Base-by-base conservation (phyloP, 2,888 invertebrate species). In the Smittia aterrima region DNA sequence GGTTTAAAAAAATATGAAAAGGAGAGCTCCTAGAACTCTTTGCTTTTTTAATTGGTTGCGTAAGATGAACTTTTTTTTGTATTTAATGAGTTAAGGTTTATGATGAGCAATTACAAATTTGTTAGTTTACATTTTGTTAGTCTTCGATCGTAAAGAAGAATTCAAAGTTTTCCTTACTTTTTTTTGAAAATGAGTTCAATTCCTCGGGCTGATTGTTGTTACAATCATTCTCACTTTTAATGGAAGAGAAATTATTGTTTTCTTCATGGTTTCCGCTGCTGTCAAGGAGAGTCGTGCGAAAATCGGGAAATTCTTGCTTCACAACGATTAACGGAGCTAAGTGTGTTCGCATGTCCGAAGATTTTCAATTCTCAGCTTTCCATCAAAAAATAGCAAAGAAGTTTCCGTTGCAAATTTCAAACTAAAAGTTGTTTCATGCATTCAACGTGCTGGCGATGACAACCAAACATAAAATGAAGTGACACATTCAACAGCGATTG, bases 241-340 rank as follows among this genome's bases (percentile, higher is more conserved):
- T 72, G n/a, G 13, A 22, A 13, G n/a, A 11, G 32, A 62, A 72
- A 24, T 62, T 62, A 62, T 72, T 58, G 24, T 72, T 72, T 38
- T 72, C 62, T 62, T 72, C 72, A 62, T 53, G 47, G 27, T 72
- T 38, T 22, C 40, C 38, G 25, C 62, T 62, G 40, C 2, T 2
- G 20, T 16, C 20, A 9, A 32, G 16, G 38, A 54, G 54, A 72
- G 32, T 27, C 24, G 54, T 72, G 72, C 72, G 72, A 72, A 72
- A 72, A 24, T 72, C 72, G 3, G 72, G 72, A 72, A 62, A 72
- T 72, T 72, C 72, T 38, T 72, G 72, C 72, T 72, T 72, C 62
- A 72, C 72, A 40, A 72, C 72, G 53, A 72, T 72, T 27, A 72
- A 72, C 11, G 72, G 72, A 54, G 72, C 72, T 32, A 72, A 22